A percentile compares a stretch with the other conserved stretches of the same genome.
Evolutionary conservation across 2,113 vertebrate genomes (phyloP).

Genomic region (Pterocles burchelli): DNA sequence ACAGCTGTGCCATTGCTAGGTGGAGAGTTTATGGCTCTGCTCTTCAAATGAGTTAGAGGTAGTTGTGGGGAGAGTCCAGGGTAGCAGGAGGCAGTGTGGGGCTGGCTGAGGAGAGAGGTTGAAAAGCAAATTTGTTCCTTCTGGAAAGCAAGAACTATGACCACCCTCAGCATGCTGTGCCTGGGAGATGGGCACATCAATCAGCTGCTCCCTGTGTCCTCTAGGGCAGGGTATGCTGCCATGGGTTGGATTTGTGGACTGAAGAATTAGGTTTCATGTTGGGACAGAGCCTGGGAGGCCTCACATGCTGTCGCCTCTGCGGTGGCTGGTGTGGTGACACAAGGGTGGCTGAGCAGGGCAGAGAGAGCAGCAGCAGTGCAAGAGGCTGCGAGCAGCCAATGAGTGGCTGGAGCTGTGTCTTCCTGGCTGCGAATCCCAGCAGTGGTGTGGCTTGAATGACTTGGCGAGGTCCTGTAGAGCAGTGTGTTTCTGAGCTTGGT

Average conservation of each 20-base stretch:
- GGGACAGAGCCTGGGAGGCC: not conserved
- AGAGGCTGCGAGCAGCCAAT: not conserved
- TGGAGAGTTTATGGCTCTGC: not conserved
- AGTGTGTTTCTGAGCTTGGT: not conserved
- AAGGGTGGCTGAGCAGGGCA: not conserved
- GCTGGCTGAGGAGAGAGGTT: not conserved
- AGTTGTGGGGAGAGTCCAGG: not conserved
- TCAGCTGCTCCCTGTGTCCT: not conserved
- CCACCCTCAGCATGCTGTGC: rapidly evolving
- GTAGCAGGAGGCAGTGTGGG: not conserved
- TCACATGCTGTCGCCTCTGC: not conserved
- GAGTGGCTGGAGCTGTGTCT: not conserved
- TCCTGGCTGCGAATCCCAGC: not conserved
- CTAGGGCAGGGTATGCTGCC: not conserved
- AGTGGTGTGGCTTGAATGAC: not conserved
- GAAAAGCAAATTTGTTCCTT: not conserved
- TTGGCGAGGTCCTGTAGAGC: not conserved
- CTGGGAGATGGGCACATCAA: not conserved
- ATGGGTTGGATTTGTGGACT: not conserved
- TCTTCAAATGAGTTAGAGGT: not conserved
- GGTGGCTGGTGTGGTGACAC: not conserved
- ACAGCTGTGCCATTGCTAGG: not conserved
- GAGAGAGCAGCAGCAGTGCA: not conserved
- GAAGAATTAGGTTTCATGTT: not conserved
- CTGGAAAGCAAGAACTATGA: not conserved